Evolutionary conservation across 2,888 invertebrate species (phyloP).

Genomic region (Ornithoptera priamus): DNA sequence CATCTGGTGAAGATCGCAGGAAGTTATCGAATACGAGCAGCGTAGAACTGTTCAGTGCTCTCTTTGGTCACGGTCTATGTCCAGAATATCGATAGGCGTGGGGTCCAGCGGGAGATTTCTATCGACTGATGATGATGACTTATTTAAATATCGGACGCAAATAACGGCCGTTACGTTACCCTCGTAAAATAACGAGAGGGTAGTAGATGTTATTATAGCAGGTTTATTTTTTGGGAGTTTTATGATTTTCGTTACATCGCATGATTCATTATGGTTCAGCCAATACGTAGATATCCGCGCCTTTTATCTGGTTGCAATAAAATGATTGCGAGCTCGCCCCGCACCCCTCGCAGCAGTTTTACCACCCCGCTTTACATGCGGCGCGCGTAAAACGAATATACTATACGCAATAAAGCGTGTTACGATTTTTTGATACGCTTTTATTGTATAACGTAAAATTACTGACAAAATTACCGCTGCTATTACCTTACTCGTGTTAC

Average conservation of each 20-base stretch:
- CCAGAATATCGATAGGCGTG: too few species aligned
- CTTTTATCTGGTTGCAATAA: constrained; percentile 12
- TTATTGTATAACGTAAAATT: background rate
- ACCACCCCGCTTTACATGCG: background rate
- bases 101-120: too few species aligned
- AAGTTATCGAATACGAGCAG: too few species aligned
- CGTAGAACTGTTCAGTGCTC: too few species aligned
- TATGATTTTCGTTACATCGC: constrained; percentile 1
- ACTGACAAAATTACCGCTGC: background rate
- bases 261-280: constrained; percentile 12
- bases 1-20: too few species aligned
- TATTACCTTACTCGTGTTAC: background rate
- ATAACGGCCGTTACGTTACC: background rate
- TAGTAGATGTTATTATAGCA: background rate
- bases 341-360: background rate
- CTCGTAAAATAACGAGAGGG: background rate
- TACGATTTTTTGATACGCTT: constrained; percentile 1
- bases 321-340: constrained; percentile 2
- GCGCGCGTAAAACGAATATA: constrained; percentile 4
- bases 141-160: too few species aligned
- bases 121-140: too few species aligned
- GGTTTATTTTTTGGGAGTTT: background rate
- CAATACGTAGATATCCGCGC: constrained; percentile 1
- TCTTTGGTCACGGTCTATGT: too few species aligned
- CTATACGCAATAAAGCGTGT: constrained; percentile 4